Percentiles rank a stretch among this genome's conserved stretches.
These are phyloP conservation scores for Trissoscelio sp. DNA, from an alignment of 2,888 invertebrate genomes.

Conservation along the genomic window DNA sequence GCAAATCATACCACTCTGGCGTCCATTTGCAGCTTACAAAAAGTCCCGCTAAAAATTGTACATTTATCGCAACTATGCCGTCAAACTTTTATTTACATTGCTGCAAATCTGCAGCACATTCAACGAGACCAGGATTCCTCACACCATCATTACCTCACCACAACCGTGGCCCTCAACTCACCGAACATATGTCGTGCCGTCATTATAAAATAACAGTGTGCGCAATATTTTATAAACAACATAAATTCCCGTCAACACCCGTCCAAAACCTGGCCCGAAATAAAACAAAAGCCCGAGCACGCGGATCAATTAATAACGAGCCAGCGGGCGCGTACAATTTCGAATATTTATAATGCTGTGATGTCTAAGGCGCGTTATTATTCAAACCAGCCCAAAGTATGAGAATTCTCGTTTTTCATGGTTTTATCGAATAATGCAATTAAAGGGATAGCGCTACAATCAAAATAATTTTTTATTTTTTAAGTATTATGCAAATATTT, in stretches of 20 bases:
- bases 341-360: constrained; percentile 40
- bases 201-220: constrained; percentile 56
- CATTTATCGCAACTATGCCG: constrained; percentile 6
- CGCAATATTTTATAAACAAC: constrained; percentile 54
- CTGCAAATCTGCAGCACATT: constrained; percentile 38
- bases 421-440: constrained; percentile 36
- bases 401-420: background rate
- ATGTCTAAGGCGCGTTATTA: constrained; percentile 44
- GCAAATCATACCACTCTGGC: constrained; percentile 1
- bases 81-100: constrained; percentile 41
- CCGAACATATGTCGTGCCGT: constrained; percentile 53
- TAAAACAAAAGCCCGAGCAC: constrained; percentile 34
- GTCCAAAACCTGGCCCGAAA: constrained; percentile 32
- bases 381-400: constrained; percentile 21
- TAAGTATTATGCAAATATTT: too few relatives aligned
- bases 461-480: too few relatives aligned
- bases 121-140: constrained; percentile 15
- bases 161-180: constrained; percentile 49
- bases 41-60: constrained; percentile 20
- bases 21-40: constrained; percentile 5
- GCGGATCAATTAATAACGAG: constrained; percentile 55
- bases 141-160: constrained; percentile 25
- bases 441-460: constrained; percentile 4
- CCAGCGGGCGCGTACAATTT: constrained; percentile 32
- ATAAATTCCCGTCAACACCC: constrained; percentile 49